phyloP scores from a whole-genome alignment of 2,888 invertebrate genomes.

The Ceratothoa steindachneri region DNA sequence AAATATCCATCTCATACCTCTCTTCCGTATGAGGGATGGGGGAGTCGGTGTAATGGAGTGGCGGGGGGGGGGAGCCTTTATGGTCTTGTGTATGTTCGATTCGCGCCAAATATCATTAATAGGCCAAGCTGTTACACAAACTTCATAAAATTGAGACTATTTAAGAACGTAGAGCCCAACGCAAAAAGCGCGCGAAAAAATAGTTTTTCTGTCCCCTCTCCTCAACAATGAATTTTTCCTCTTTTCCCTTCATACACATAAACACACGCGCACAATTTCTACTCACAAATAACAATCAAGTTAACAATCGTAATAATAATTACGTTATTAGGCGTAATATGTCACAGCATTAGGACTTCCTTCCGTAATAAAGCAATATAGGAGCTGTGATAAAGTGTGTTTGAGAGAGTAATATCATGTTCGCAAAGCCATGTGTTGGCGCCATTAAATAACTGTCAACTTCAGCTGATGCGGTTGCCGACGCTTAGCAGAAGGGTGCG shows the following conservation, averaged over 20 bases:
- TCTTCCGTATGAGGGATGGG: too few relatives aligned
- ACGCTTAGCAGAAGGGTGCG: neutral
- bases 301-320: constrained; percentile 12
- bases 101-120: neutral
- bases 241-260: too few relatives aligned
- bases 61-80: too few relatives aligned
- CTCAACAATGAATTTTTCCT: too few relatives aligned
- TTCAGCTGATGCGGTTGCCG: constrained; percentile 13
- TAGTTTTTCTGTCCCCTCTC: too few relatives aligned
- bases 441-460: constrained; percentile 5
- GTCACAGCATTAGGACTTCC: constrained; percentile 7
- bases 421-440: neutral
- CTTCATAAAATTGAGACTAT: neutral
- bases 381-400: constrained; percentile 11
- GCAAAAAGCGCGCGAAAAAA: neutral
- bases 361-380: neutral
- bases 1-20: neutral
- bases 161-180: neutral
- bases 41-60: too few relatives aligned
- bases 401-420: constrained; percentile 5
- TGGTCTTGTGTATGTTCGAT: neutral
- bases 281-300: constrained; percentile 4
- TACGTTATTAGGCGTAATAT: neutral
- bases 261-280: too few relatives aligned
- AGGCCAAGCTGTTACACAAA: neutral